Evolutionary conservation across 2,113 vertebrate species (phyloP).

Genomic region (Amphiprion percula): DNA sequence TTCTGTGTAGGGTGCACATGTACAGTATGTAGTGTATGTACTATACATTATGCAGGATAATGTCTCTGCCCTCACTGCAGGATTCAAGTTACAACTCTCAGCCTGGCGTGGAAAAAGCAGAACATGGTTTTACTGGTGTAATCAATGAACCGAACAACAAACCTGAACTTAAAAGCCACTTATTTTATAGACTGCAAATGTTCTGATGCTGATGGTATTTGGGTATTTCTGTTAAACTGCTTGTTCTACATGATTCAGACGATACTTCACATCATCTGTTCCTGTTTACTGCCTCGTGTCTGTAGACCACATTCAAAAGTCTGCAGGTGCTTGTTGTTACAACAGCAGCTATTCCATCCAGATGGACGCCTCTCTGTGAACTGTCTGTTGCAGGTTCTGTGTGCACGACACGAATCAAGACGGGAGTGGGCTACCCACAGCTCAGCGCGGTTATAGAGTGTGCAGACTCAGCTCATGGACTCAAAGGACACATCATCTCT

Average conservation of each 20-base stretch:
- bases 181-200: not conserved
- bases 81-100: not conserved
- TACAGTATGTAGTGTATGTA: not conserved
- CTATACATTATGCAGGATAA: not conserved
- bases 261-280: not conserved
- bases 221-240: not conserved
- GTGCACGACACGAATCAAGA: slow-evolving; percentile 98
- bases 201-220: not conserved
- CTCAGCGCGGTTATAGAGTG: slow-evolving; percentile 99
- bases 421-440: slow-evolving; percentile 97
- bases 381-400: slow-evolving; percentile 89
- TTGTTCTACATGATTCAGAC: not conserved
- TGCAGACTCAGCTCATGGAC: slow-evolving; percentile 96
- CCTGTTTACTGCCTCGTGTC: not conserved
- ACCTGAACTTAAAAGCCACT: not conserved
- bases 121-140: not conserved
- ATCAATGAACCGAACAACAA: not conserved
- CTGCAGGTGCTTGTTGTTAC: no score
- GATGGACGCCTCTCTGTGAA: not conserved
- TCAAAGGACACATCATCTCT: slow-evolving; percentile 99
- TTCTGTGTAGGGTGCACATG: no score
- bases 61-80: not conserved
- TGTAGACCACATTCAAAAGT: not conserved
- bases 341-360: not conserved
- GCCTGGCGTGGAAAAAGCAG: not conserved